Evolutionary conservation across 2,113 vertebrate species (phyloP).

Genomic region (Peucedramus taeniatus): DNA sequence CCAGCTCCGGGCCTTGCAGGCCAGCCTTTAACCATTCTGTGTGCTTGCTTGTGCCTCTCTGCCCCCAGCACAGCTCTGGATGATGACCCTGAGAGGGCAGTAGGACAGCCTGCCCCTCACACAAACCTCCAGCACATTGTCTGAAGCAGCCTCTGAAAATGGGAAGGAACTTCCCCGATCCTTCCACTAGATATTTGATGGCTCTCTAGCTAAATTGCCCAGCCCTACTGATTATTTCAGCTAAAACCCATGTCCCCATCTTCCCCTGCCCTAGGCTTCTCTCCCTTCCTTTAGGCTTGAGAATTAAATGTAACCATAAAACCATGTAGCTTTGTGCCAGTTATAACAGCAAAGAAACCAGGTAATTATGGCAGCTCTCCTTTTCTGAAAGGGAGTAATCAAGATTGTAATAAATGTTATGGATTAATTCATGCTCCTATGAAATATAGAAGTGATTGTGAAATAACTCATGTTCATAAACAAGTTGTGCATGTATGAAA

Average conservation of each 20-base stretch:
- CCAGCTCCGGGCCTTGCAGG: not conserved
- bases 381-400: not conserved
- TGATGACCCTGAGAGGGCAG: not conserved
- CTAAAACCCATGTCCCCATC: not conserved
- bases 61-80: accelerated
- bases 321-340: not conserved
- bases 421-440: no score
- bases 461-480: no score
- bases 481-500: no score
- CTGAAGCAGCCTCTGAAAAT: not conserved
- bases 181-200: not conserved
- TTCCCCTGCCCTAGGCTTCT: not conserved
- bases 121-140: not conserved
- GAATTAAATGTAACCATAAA: not conserved
- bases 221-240: not conserved
- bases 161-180: not conserved
- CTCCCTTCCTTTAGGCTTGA: not conserved
- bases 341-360: not conserved
- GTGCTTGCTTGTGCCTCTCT: not conserved
- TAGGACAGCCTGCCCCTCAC: not conserved
- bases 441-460: no score
- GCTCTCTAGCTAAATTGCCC: not conserved
- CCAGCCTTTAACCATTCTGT: not conserved
- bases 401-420: no score
- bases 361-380: not conserved